Base-by-base conservation (phyloP, 2,888 invertebrate species). In the Falcaria lacertinaria region DNA sequence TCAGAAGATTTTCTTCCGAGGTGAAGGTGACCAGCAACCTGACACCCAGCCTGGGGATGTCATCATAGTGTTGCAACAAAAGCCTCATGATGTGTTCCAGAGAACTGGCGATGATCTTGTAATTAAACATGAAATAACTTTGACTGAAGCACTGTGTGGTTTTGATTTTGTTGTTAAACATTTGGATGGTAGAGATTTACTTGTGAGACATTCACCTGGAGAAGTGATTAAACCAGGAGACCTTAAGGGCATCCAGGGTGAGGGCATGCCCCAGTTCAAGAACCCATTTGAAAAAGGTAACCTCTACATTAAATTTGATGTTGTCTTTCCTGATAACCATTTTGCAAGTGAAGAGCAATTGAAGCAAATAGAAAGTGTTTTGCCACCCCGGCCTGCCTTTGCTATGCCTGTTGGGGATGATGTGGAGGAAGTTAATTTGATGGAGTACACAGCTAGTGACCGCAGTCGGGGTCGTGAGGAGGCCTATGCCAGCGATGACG, bases 131-230 rank as follows among this genome's bases (percentile, higher is more conserved):
- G 93, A 91, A 45, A 92, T 98, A 34, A 92, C 93, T 34, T 82
- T 98, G 41, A 95, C 96, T 2, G 97, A 98, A 77, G 96, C 98
- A 11, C 87, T 98, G 7, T 98, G 98, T 85, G 98, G 98, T 4
- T 96, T 97, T 79, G 90, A 92, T 45, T 93, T 96, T 80, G 91
- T 94, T 39, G 85, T 98, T n/a, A 93, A 94, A 69, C 98, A 98
- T 80, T 90, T 98, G 58, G 98, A 98, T 87, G 97, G 96, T 0
- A 91, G 97, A 38, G 93, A 94, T 66, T 85, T 98, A 48, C 89
- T 97, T 41, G 90, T 98, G 42, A 93, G 91, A 74, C 94, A 94
- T 60, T 90, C 92, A 41, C 91, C 95, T 4, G 98, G 97, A 13
- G 92, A 94, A 58, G 93, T 98, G 14, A 92, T 98, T 51, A 94